Percentiles rank a stretch among this genome's conserved stretches.
These are phyloP conservation scores for Mallotus villosus DNA, from an alignment of 2,797 vertebrate species.

Conservation along the genomic window DNA sequence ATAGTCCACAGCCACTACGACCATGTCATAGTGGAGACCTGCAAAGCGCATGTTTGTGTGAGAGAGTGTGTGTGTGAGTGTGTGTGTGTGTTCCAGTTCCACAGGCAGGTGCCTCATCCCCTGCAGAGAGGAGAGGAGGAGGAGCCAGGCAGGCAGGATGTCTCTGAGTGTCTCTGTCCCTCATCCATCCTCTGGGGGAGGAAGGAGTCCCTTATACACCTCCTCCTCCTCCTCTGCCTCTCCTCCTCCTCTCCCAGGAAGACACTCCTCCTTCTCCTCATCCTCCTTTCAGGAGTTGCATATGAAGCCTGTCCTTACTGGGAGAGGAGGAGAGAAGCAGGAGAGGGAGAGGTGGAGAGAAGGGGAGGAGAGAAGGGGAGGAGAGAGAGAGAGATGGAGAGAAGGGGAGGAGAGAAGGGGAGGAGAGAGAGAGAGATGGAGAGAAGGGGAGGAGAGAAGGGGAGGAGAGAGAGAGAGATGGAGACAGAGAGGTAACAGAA, in stretches of 20 bases:
- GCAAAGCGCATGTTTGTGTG: too few relatives aligned
- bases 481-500: constrained; percentile 2
- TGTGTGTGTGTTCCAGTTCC: neutral
- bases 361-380: neutral
- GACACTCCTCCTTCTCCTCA: neutral
- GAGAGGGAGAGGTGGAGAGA: constrained; percentile 15
- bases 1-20: too few relatives aligned
- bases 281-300: neutral
- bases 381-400: neutral
- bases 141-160: neutral
- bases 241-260: neutral
- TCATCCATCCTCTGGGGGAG: too few relatives aligned
- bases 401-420: constrained; percentile 1
- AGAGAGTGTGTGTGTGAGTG: neutral
- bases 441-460: too few relatives aligned
- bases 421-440: neutral
- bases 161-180: too few relatives aligned
- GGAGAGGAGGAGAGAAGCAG: neutral
- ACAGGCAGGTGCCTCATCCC: neutral
- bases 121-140: neutral
- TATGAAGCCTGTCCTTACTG: neutral
- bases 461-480: constrained; percentile 6
- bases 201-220: too few relatives aligned
- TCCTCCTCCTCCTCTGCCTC: neutral
- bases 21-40: constrained; percentile 29